Base-by-base conservation (phyloP, 2,113 vertebrate genomes). In the Myocastor coypus region DNA sequence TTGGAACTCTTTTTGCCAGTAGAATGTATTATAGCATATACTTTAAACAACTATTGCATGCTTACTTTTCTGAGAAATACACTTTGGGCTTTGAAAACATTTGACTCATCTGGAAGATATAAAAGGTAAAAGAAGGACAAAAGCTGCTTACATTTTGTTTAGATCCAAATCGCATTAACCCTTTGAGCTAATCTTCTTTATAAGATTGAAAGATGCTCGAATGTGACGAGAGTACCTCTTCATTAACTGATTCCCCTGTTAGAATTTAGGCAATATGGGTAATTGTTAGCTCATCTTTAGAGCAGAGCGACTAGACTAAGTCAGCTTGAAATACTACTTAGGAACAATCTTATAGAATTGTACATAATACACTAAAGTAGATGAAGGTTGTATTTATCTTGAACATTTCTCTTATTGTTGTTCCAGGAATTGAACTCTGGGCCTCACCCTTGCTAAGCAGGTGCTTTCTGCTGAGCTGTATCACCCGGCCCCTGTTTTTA, bases 81-180 rank as follows among this genome's bases (percentile, higher is more conserved):
- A 82, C 16, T 13, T 30, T 71, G n/a, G 68, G 20, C 9, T 34
- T 87, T 90, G 34, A 83, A 82, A 83, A 66, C 42, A 57, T 13
- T 22, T 71, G 59, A 26, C 93, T 5, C 6, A 80, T 13, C 17
- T 42, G 61, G 42, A 87, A 61, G 22, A 78, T 26, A 0, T 46
- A 71, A 37, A 69, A 37, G 4, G 46, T 46, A 85, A 50, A 46
- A 77, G 63, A 50, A 80, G 3, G 34, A 17, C n/a, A 86, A 63
- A 28, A 83, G 7, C 16, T 77, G 20, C 64, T 73, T 46, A 8
- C 24, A 80, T 91, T 91, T 93, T 95, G 46, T 85, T 91, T 97
- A 83, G 28, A 32, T 8, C 19, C 81, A 69, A 46, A 57, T 89
- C 80, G 14, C 7, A 6, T 83, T 89, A 80, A 42, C 16, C 7